A percentile compares a stretch with the other conserved stretches of the same genome.
phyloP scores from a whole-genome alignment of 2,797 vertebrate genomes.

The Enteromius treurensis region DNA sequence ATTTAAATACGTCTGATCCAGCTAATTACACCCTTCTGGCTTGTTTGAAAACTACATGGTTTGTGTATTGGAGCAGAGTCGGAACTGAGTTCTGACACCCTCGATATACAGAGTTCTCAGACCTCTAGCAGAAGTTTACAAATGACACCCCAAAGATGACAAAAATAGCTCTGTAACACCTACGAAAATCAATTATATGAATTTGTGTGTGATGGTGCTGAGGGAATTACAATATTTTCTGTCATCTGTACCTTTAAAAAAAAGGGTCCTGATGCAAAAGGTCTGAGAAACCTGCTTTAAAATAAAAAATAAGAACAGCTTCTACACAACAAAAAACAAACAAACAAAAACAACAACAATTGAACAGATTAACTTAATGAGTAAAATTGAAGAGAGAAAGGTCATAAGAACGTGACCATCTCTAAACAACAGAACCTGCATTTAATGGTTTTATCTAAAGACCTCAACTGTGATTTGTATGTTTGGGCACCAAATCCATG shows the following conservation, averaged over 20 bases:
- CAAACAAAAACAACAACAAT: too few species aligned
- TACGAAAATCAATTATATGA: not conserved
- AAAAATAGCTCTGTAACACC: not conserved
- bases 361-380: not conserved
- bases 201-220: not conserved
- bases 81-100: not conserved
- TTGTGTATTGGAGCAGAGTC: too few species aligned
- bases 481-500: not conserved
- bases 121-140: not conserved
- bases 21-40: too few species aligned
- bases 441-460: not conserved
- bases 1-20: too few species aligned
- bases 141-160: too few species aligned
- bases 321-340: too few species aligned
- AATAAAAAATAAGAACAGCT: too few species aligned
- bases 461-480: constrained; percentile 3
- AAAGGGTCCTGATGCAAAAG: not conserved
- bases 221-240: not conserved
- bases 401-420: not conserved
- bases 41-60: not conserved
- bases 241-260: not conserved
- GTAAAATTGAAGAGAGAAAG: not conserved
- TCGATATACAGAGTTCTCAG: not conserved
- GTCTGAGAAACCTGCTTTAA: constrained; percentile 9
- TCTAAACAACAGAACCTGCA: not conserved